Evolutionary conservation across 2,888 invertebrate genomes (phyloP).

Genomic region (Drosophila prolongata): DNA sequence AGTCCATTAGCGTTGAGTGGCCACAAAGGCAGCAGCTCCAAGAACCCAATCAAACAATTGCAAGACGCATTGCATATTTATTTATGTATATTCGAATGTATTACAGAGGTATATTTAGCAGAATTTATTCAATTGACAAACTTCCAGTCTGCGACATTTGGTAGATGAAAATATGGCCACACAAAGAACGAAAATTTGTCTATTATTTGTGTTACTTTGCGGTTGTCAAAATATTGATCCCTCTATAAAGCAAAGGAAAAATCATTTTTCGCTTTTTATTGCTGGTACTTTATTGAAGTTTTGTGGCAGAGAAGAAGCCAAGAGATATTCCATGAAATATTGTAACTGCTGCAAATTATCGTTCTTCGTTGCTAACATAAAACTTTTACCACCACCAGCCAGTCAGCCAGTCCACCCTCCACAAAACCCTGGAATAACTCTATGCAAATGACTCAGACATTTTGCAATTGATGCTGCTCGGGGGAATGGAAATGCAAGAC

Average conservation of each 20-base stretch:
- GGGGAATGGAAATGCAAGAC: constrained; percentile 35
- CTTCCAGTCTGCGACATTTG: constrained; percentile 47
- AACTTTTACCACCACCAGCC: constrained; percentile 50
- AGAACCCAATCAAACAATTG: constrained; percentile 46
- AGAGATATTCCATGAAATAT: constrained; percentile 53
- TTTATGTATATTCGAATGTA: constrained; percentile 30
- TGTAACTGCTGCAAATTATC: constrained; percentile 66
- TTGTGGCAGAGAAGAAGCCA: constrained; percentile 31
- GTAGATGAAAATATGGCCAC: constrained; percentile 30
- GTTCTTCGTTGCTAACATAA: constrained; percentile 53
- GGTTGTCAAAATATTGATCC: constrained; percentile 47
- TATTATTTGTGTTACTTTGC: constrained; percentile 46
- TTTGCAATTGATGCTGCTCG: constrained; percentile 50
- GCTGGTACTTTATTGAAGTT: constrained; percentile 44
- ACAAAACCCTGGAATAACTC: constrained; percentile 36
- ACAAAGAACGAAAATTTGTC: constrained; percentile 34
- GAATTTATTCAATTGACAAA: constrained; percentile 44
- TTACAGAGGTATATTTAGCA: constrained; percentile 22
- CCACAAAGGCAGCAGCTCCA: constrained; percentile 27
- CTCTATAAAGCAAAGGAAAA: constrained; percentile 31
- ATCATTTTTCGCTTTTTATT: constrained; percentile 45
- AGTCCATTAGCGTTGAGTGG: constrained; percentile 77
- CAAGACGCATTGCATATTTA: constrained; percentile 48
- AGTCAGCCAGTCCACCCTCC: not conserved
- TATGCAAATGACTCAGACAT: constrained; percentile 51